Evolutionary conservation across 2,113 vertebrate genomes (phyloP), one percentile per base, ranked within the genome.

Genomic region (Gambusia affinis): DNA sequence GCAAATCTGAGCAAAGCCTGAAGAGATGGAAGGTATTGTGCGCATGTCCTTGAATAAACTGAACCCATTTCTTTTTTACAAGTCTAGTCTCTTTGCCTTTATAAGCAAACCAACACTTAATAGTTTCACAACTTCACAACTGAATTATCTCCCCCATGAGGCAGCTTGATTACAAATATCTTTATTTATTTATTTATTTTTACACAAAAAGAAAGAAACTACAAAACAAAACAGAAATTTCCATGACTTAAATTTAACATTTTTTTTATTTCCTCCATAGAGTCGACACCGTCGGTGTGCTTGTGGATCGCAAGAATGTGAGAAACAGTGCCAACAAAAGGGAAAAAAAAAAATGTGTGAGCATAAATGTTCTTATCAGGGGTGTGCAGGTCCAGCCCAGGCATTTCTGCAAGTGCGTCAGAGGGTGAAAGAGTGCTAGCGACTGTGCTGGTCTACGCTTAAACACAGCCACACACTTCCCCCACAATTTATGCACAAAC

Each of bases 341-440:
- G 67, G 22, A 22, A 60, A n/a, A 72, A 72, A 64, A 29, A 24
- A 28, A 29, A 47, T 60, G 76, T 66, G 70, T 67, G 70, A 82
- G 78, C 75, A 62, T 74, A 87, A 77, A 80, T n/a, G 24, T 75
- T 82, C 86, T 93, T 91, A 92, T 94, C 89, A 80, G 84, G 81
- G 64, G 65, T 73, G 33, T 85, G 86, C 91, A 93, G 91, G 84
- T 88, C 87, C 80, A 76, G 67, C 61, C 75, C 65, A 85, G 82
- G 72, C 44, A 63, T 82, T 90, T 35, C 35, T 73, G 64, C 86
- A 66, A 67, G 78, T 19, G 54, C 19, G 61, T 79, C 83, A 84
- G 64, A 77, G 74, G 76, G 77, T 79, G 79, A 89, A 85, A 60
- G 61, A 79, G 47, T 17, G 57, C 44, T 61, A 47, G 75, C 62